phyloP scores from a whole-genome alignment of 2,113 vertebrate species.

The Oxygymnocypris stewartii region DNA sequence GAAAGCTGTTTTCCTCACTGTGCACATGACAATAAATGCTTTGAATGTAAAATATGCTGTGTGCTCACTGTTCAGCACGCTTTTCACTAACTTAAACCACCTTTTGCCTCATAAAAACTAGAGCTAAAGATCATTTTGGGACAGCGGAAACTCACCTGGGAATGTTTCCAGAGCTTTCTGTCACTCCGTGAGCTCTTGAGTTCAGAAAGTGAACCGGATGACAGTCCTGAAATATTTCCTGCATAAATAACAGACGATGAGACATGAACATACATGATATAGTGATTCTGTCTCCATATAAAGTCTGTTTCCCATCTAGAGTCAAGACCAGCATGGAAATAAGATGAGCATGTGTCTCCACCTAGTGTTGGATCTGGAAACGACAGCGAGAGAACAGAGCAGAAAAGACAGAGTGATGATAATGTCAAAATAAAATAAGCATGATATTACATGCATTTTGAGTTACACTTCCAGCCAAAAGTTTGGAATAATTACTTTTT shows the following conservation, averaged over 20 bases:
- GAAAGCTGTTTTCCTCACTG: no score
- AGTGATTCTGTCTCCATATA: not conserved
- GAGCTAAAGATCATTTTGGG: no score
- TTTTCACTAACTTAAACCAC: no score
- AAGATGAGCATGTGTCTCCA: constrained; percentile 42
- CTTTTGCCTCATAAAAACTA: no score
- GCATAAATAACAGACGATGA: constrained; percentile 34
- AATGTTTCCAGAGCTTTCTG: constrained; percentile 72
- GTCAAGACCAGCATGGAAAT: not conserved
- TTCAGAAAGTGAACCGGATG: constrained; percentile 95
- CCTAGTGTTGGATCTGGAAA: constrained; percentile 14
- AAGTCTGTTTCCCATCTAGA: not conserved
- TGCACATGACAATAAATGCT: no score
- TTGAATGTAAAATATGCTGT: no score
- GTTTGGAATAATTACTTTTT: no score
- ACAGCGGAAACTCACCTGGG: constrained; percentile 69
- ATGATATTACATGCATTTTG: not conserved
- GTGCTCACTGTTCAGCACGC: no score
- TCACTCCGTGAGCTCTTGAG: constrained; percentile 87
- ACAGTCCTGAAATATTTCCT: constrained; percentile 90
- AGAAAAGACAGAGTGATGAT: not conserved
- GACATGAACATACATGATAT: not conserved
- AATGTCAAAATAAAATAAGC: not conserved
- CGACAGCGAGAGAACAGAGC: not conserved
- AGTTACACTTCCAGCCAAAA: not conserved